Base-by-base conservation (phyloP, 1,140 invertebrate genomes). In the Linepithema humile region DNA sequence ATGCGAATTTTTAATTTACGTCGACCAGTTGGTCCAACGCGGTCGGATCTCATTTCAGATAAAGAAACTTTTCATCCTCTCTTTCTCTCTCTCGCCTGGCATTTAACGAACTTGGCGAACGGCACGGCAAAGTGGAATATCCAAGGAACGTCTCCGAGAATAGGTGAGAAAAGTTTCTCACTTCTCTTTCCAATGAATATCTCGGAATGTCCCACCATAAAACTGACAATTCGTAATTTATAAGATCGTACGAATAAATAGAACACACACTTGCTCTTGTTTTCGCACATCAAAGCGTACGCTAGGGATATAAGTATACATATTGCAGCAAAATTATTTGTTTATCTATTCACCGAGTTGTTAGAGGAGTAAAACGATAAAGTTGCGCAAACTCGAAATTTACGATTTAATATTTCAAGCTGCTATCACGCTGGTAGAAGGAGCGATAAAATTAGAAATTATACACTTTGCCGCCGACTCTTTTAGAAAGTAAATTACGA, bases 21-120 rank as follows among this genome's bases (percentile, higher is more conserved):
- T 83, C 7, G 2, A 29, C 6, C 12, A 57, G 43, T 26, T 83
- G 77, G 40, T 62, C 20, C 26, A 1, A 40, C 7, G 20, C 5
- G 6, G 23, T 48, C 20, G 72, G 88, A 89, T 90, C 74, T 87
- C 74, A 90, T 89, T 89, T 88, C 69, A 89, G 87, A 89, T 89
- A 89, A 88, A 64, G 73, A 64, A 84, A 83, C 70, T 77, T 89
- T 72, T 20, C 64, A 38, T 82, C 7, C 9, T 82, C 20, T 26
- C 50, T 29, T 29, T 15, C 9, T 5, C 9, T 82, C 20, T 26
- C 50, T 29, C 38, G n/a, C 9, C n/a, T 6, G 69, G 23, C 65
- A 40, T 72, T 86, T 89, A 88, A 88, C 62, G 59, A 88, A 88
- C 75, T 55, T 69, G 73, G 82, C 75, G 45, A 72, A 40, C 45